These are phyloP conservation scores for Erebia ligea DNA, from an alignment of 2,888 invertebrate species.

Conservation along the genomic window DNA sequence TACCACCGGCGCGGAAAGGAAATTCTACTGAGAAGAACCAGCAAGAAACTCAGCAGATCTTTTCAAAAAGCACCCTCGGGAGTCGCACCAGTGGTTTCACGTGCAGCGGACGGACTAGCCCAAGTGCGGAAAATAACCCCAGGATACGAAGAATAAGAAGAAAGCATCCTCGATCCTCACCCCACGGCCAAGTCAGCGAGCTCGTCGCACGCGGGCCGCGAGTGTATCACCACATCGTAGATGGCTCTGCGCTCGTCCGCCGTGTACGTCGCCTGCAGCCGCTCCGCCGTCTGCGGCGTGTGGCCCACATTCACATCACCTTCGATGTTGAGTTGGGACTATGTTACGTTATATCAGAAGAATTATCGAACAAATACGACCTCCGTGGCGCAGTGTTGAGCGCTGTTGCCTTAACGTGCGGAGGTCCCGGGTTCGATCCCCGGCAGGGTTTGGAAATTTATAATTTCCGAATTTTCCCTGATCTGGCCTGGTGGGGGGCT, in stretches of 20 bases:
- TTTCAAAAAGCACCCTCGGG: neutral
- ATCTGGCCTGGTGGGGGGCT: too few relatives aligned
- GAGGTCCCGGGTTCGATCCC: too few relatives aligned
- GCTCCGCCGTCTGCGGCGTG: slow-evolving; percentile 61
- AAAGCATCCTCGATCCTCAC: slow-evolving; percentile 46
- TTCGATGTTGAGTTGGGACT: slow-evolving; percentile 44
- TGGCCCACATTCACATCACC: slow-evolving; percentile 52
- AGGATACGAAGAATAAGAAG: neutral
- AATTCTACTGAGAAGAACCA: too few relatives aligned
- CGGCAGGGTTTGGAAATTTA: too few relatives aligned
- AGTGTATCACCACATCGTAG: slow-evolving; percentile 76
- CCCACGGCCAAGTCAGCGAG: slow-evolving; percentile 60
- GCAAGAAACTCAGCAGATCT: neutral
- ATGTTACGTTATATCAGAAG: neutral
- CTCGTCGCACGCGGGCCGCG: slow-evolving; percentile 61
- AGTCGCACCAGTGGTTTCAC: neutral
- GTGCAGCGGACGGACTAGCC: too few relatives aligned
- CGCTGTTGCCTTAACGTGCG: too few relatives aligned
- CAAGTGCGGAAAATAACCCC: too few relatives aligned
- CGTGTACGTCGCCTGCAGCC: slow-evolving; percentile 71
- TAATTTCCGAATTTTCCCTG: too few relatives aligned
- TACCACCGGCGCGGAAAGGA: too few relatives aligned
- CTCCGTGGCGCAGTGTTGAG: too few relatives aligned
- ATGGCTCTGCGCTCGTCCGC: slow-evolving; percentile 82
- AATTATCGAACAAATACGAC: too few relatives aligned